These are phyloP conservation scores for Daphoenositta chrysoptera DNA, from an alignment of 2,113 vertebrate species.

Conservation along the genomic window DNA sequence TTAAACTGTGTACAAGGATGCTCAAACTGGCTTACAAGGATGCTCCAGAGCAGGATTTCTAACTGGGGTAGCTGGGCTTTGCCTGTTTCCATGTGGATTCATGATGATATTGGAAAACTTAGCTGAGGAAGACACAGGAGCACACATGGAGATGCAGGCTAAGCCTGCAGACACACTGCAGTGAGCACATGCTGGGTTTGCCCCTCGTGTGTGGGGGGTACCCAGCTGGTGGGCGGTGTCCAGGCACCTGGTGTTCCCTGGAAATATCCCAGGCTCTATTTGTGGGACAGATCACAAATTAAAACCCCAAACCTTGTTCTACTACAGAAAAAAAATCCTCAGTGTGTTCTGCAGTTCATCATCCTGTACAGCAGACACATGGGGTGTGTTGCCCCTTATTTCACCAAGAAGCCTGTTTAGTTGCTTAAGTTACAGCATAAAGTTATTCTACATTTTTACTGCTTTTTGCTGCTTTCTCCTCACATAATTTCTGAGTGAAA, in stretches of 20 bases:
- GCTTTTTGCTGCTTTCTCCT: neutral
- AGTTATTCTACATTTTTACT: neutral
- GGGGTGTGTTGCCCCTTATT: neutral
- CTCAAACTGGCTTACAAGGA: neutral
- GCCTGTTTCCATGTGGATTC: neutral
- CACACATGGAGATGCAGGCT: neutral
- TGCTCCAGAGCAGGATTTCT: neutral
- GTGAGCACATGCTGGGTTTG: neutral
- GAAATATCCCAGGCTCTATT: neutral
- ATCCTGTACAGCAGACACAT: neutral
- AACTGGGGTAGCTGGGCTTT: neutral
- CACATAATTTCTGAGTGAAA: conserved; percentile 9
- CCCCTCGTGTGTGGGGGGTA: neutral
- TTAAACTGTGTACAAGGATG: neutral
- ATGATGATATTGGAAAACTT: neutral
- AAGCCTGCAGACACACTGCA: neutral
- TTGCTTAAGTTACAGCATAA: neutral
- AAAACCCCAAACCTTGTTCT: neutral
- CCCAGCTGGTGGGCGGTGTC: neutral
- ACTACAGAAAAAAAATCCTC: neutral
- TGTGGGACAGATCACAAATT: neutral
- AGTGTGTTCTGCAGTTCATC: neutral
- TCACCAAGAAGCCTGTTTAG: neutral
- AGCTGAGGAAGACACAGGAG: neutral
- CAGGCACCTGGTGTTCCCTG: neutral